phyloP scores from a whole-genome alignment of 2,888 invertebrate genomes.

The Neoascia interrupta region DNA sequence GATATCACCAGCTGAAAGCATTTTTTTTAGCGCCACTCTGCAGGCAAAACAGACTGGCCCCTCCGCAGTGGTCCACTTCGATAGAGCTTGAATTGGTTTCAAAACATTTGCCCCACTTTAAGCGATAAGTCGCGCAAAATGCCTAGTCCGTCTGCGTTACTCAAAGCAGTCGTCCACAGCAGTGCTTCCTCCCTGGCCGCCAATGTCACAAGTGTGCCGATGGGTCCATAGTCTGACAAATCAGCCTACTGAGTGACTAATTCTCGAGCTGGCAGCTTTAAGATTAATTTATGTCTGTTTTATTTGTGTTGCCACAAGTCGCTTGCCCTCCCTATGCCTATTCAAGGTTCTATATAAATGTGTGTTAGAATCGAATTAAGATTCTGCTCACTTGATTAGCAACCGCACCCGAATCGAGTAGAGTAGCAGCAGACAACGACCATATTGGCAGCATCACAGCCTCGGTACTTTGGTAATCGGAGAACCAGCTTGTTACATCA shows the following conservation, averaged over 20 bases:
- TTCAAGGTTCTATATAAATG: slow-evolving; percentile 37
- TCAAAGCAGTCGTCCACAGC: not conserved
- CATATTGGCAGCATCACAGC: slow-evolving; percentile 1
- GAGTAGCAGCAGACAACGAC: not conserved
- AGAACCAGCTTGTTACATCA: slow-evolving; percentile 51
- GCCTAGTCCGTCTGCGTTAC: not conserved
- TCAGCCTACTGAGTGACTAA: slow-evolving; percentile 44
- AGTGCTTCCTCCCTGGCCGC: slow-evolving; percentile 13
- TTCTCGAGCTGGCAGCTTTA: slow-evolving; percentile 9
- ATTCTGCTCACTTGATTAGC: slow-evolving; percentile 50
- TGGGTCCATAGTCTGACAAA: slow-evolving; percentile 34
- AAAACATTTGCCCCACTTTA: slow-evolving; percentile 42
- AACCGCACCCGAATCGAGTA: too few species aligned
- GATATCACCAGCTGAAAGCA: slow-evolving; percentile 17
- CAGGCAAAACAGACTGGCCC: not conserved
- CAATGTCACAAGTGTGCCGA: slow-evolving; percentile 27
- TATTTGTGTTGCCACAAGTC: slow-evolving; percentile 7
- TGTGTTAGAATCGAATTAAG: slow-evolving; percentile 49
- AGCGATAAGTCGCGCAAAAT: slow-evolving; percentile 24
- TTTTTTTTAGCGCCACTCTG: slow-evolving; percentile 15
- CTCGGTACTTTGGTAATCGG: slow-evolving; percentile 9
- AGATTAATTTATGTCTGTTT: slow-evolving; percentile 49
- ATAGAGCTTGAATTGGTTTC: slow-evolving; percentile 31
- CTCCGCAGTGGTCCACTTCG: slow-evolving; percentile 23
- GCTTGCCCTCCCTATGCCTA: slow-evolving; percentile 4